Conservation (phyloP, 1,140 invertebrate genomes). For the Episyrphus balteatus region DNA sequence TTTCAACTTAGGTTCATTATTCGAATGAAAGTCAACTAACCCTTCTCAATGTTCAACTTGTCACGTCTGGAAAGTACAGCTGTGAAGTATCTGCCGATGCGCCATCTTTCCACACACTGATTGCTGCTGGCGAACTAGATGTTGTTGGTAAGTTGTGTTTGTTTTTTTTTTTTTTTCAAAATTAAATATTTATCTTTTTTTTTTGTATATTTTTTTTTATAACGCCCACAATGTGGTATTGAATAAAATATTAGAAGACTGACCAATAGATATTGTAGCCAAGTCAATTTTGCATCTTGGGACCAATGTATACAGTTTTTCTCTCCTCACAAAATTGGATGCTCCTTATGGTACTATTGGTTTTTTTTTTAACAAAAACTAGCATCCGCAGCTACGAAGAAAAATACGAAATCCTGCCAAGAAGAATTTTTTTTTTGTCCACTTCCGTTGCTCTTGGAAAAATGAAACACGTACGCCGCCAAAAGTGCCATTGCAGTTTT, state of each 20-base stretch:
- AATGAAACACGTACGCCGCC: too few relatives aligned
- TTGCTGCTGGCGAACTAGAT: conserved; percentile 55
- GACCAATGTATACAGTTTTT: neutral
- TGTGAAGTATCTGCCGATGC: conserved; percentile 78
- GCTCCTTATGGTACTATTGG: too few relatives aligned
- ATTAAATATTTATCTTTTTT: too few relatives aligned
- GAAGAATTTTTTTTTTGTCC: too few relatives aligned
- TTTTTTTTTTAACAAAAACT: too few relatives aligned
- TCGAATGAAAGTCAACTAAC: conserved; percentile 52
- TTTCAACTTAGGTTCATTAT: conserved; percentile 38
- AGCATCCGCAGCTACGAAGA: too few relatives aligned
- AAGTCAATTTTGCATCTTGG: neutral
- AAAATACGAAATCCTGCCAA: too few relatives aligned
- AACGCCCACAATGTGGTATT: neutral
- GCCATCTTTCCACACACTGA: conserved; percentile 69
- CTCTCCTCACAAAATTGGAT: too few relatives aligned
- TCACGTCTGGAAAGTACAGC: conserved; percentile 55
- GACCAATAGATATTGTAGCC: neutral
- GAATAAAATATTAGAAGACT: neutral
- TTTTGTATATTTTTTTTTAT: neutral
- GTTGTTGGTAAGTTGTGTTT: conserved; percentile 54
- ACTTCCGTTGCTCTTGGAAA: too few relatives aligned
- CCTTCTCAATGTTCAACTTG: conserved; percentile 45
- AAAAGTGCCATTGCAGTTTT: too few relatives aligned
- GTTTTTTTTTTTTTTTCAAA: too few relatives aligned